A percentile compares a stretch with the other conserved stretches of the same genome.
Conservation (phyloP, 2,113 vertebrate species). For the Ctenomys sociabilis region DNA sequence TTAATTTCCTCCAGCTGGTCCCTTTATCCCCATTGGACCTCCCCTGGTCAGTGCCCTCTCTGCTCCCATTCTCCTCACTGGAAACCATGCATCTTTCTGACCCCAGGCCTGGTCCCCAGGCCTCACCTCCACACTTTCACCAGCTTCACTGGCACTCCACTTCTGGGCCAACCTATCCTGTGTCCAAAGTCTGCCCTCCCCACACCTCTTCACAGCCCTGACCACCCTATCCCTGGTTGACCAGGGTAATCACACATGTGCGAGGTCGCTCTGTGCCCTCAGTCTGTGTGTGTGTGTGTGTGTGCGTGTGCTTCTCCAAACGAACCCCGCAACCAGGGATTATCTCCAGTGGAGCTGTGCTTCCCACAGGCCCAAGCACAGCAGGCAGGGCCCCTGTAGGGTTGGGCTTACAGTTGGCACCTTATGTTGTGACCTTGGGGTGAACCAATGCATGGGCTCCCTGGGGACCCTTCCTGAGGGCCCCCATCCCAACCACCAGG, state of each 20-base stretch:
- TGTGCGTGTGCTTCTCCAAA: fast-evolving
- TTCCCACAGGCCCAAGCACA: too few relatives aligned
- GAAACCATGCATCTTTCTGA: background rate
- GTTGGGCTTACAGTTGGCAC: background rate
- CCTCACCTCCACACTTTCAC: background rate
- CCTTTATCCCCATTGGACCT: background rate
- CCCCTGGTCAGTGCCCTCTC: background rate
- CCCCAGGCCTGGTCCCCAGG: background rate
- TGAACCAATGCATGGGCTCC: too few relatives aligned
- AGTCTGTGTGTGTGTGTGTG: too few relatives aligned
- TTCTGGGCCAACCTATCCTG: background rate
- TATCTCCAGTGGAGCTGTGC: too few relatives aligned
- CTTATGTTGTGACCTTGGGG: background rate
- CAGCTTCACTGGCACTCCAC: background rate
- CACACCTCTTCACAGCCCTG: background rate
- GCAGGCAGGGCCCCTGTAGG: fast-evolving
- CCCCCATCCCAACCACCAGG: background rate
- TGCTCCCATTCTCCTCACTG: background rate
- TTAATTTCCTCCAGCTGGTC: background rate
- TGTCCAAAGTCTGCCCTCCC: background rate
- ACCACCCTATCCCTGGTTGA: background rate
- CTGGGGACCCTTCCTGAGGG: too few relatives aligned
- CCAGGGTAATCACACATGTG: background rate
- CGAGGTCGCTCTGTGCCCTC: background rate
- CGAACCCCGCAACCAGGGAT: background rate